Base-by-base conservation (phyloP, 2,888 invertebrate species). In the Trichopoda pennipes region DNA sequence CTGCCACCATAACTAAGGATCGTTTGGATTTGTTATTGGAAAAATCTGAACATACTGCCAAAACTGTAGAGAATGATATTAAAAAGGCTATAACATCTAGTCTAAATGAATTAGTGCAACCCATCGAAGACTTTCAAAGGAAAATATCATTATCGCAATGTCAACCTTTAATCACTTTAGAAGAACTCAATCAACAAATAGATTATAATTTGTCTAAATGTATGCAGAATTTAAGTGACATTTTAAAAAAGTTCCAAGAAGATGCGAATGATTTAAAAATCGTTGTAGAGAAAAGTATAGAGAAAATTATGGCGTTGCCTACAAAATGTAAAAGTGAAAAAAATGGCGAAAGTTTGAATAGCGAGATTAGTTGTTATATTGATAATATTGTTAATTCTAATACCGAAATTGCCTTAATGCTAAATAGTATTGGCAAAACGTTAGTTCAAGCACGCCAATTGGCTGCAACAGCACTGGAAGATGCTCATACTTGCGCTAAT, bases 301-400 rank as follows among this genome's bases (percentile, higher is more conserved):
- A 85, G 60, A 83, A 87, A 55, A 87, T 89, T 55, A 80, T 81
- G 0, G 78, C 86, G 14, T 51, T 89, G 63, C 87, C 88, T 0
- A 51, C 53, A 55, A 35, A 76, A 16, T 81, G 76, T 42, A 16
- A 66, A 61, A 12, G 1, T 47, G 42, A 3, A n/a, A 35, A 28
- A 6, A 17, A 12, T 16, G 44, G 9, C 2, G 10, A 19, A 0
- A 68, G 80, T 28, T 81, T 86, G 10, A 85, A 80, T 2, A 73
- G 58, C 23, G 70, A 83, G 9, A 74, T 82, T 21, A 80, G 72
- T 28, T 89, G 89, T 72, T 88, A 87, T 42, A 68, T 88, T 70
- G 80, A 84, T 4, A 85, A 84, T 55, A 87, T 89, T 23, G 72
- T 68, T 9, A 64, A 42, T 7, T 84, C 89, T n/a, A 89, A 89